Evolutionary conservation across 2,888 invertebrate species (phyloP).

Genomic region (Gortyna flavago): DNA sequence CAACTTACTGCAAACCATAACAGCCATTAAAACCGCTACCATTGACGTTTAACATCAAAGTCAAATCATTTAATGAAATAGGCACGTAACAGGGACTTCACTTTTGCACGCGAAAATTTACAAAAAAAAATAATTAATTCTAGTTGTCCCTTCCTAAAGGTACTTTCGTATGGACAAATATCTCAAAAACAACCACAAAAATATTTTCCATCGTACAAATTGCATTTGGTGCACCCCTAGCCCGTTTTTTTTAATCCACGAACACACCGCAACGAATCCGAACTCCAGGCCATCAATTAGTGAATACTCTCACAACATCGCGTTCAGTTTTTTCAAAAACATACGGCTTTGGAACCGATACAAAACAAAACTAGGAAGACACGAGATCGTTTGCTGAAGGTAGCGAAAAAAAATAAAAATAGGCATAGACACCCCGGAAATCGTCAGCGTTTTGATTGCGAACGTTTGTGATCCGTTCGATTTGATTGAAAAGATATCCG

Average conservation of each 20-base stretch:
- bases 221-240: slow-evolving; percentile 47
- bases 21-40: neutral
- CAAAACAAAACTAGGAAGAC: slow-evolving; percentile 77
- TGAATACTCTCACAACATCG: slow-evolving; percentile 84
- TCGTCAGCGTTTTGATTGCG: slow-evolving; percentile 83
- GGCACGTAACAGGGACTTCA: neutral
- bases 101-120: neutral
- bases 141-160: neutral
- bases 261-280: slow-evolving; percentile 80
- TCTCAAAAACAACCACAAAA: slow-evolving; percentile 12
- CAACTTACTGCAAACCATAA: neutral
- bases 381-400: slow-evolving; percentile 75
- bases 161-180: neutral
- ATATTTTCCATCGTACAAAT: slow-evolving; percentile 33
- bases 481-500: slow-evolving; percentile 73
- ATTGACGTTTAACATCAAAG: neutral
- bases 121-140: neutral
- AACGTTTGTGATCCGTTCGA: slow-evolving; percentile 73
- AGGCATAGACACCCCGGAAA: slow-evolving; percentile 76
- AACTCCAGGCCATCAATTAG: slow-evolving; percentile 85
- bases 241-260: slow-evolving; percentile 65
- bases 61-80: neutral
- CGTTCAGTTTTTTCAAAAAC: slow-evolving; percentile 80
- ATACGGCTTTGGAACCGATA: slow-evolving; percentile 81
- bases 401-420: slow-evolving; percentile 78